phyloP scores from a whole-genome alignment of 1,140 invertebrate genomes.

The Lucilia sericata region DNA sequence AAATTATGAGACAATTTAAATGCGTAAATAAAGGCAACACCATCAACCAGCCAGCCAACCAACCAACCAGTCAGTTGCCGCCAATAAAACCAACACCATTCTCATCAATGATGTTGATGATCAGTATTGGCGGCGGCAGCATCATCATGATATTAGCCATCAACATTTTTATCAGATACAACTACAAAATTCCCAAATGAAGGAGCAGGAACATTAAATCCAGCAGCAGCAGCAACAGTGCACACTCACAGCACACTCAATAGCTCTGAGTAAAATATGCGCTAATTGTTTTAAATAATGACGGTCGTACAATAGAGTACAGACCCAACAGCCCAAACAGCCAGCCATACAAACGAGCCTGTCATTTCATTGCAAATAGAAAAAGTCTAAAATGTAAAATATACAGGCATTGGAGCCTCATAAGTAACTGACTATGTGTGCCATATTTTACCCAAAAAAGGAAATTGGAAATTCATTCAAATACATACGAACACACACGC shows the following conservation, averaged over 20 bases:
- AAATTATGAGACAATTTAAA: conserved; percentile 37
- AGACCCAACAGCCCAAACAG: background rate
- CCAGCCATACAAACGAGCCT: too few species aligned
- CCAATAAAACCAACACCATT: conserved; percentile 13
- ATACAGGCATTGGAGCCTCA: too few species aligned
- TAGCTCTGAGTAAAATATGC: background rate
- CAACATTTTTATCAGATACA: conserved; percentile 37
- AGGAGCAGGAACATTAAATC: background rate
- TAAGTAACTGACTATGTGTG: background rate
- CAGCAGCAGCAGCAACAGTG: background rate
- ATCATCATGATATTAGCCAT: conserved; percentile 14
- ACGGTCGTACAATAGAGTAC: background rate
- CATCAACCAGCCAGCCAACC: background rate
- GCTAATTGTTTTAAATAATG: conserved; percentile 41
- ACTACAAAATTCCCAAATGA: background rate
- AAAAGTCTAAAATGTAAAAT: too few species aligned
- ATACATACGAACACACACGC: too few species aligned
- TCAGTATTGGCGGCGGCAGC: background rate
- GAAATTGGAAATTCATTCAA: conserved; percentile 1
- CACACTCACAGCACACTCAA: background rate
- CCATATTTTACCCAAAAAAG: background rate
- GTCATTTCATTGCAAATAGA: too few species aligned
- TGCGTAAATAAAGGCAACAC: conserved; percentile 28
- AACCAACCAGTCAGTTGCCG: background rate
- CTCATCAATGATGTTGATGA: background rate